Evolutionary conservation across 2,797 vertebrate species (phyloP).

Genomic region (Protosalanx chinensis): DNA sequence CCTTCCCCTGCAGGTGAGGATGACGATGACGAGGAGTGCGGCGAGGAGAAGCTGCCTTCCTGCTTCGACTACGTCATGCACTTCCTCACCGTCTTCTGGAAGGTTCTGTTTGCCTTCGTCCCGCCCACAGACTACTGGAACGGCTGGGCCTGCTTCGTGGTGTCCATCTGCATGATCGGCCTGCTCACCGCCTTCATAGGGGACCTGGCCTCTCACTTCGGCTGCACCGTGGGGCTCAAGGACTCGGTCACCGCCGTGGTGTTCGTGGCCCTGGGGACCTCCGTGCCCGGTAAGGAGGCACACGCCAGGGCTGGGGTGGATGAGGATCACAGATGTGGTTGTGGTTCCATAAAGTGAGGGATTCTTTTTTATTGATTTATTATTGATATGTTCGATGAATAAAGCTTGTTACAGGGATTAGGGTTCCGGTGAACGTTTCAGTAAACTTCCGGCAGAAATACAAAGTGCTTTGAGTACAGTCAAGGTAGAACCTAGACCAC

Average conservation of each 20-base stretch:
- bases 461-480: too few relatives aligned
- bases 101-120: constrained; percentile 97
- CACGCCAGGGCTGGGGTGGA: too few relatives aligned
- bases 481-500: too few relatives aligned
- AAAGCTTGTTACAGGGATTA: too few relatives aligned
- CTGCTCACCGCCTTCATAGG: constrained; percentile 93
- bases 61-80: constrained; percentile 99
- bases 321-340: too few relatives aligned
- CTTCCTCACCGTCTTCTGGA: constrained; percentile 99
- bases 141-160: constrained; percentile 96
- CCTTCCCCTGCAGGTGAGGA: constrained; percentile 80
- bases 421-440: too few relatives aligned
- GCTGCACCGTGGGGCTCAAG: constrained; percentile 96
- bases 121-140: constrained; percentile 99
- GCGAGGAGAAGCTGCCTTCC: constrained; percentile 97
- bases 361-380: too few relatives aligned
- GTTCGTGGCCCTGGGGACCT: constrained; percentile 94
- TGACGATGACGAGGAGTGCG: constrained; percentile 94
- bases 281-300: constrained; percentile 84
- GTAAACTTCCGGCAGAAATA: too few relatives aligned
- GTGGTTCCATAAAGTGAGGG: too few relatives aligned
- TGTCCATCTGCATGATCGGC: constrained; percentile 97
- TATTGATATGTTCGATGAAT: too few relatives aligned
- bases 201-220: constrained; percentile 94
- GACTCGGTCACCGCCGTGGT: constrained; percentile 97